Base-by-base conservation (phyloP, 1,140 invertebrate species). In the Cylas formicarius region DNA sequence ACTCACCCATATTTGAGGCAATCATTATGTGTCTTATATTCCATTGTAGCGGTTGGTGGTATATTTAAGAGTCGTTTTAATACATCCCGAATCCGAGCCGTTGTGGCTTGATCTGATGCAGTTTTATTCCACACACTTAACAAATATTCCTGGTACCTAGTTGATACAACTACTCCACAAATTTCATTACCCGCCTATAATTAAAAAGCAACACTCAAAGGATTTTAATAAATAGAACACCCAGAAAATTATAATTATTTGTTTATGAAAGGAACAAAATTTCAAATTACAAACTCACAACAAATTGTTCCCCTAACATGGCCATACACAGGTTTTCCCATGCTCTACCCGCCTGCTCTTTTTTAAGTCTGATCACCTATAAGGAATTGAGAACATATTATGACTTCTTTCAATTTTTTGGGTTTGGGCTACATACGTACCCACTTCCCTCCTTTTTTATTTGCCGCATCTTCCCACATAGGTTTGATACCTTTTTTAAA, bases 311-410 rank as follows among this genome's bases (percentile, higher is more conserved):
- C 9, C 92, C 91, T 52, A 93, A 71, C 83, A 99, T 95, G 39
- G 96, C 95, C 71, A 99, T 79, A 55, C 97, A 86, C 20, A 98
- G 74, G 73, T 98, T 97, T 72, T 99, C 96, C 95, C 95, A 99
- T 63, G 92, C 95, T 32, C 93, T 77, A 23, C 90, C 90, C 16
- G 93, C 90, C 63, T 97, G 76, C 44, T 92, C 90, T 75, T 97
- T 97, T 58, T 88, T 81, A 60, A 98, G 72, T 46, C 92, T 74
- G 33, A 98, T 82, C 37, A 73, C 70, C 73, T 74, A 55, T 0
- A 63, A 50, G 18, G 16, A 47, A 32, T 41, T 24, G 22, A 31
- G 18, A 44, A n/a, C n/a, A n/a, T n/a, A 26, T 26, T 9, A 26
- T 13, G n/a, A n/a, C n/a, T n/a, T n/a, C n/a, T n/a, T n/a, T n/a